Percentiles rank a stretch among this genome's conserved stretches.
Conservation (phyloP, 2,888 invertebrate genomes). For the Pteria penguin region DNA sequence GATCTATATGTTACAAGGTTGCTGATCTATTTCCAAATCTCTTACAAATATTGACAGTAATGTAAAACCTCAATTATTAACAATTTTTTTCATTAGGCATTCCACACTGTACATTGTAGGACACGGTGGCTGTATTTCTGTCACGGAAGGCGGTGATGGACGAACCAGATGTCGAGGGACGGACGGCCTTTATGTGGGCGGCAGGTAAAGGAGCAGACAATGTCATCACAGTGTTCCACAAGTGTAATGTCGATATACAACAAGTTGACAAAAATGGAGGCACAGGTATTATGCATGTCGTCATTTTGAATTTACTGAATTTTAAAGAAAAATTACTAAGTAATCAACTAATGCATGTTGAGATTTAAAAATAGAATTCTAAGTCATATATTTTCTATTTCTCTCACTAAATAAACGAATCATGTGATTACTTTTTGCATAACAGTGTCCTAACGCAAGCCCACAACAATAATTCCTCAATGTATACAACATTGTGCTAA, state of each 20-base stretch:
- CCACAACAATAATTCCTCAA: too few relatives aligned
- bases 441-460: too few relatives aligned
- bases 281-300: conserved; percentile 76
- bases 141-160: conserved; percentile 71
- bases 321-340: background rate
- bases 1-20: too few relatives aligned
- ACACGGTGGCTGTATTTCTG: conserved; percentile 79
- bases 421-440: too few relatives aligned
- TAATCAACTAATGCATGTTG: background rate
- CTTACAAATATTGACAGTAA: too few relatives aligned
- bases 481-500: too few relatives aligned
- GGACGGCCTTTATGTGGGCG: conserved; percentile 80
- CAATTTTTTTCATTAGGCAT: conserved; percentile 4
- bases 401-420: too few relatives aligned
- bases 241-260: conserved; percentile 74
- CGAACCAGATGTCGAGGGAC: conserved; percentile 78
- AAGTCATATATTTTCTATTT: background rate
- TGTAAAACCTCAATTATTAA: background rate
- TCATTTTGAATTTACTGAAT: background rate
- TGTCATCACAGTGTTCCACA: conserved; percentile 74
- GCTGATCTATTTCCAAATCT: too few relatives aligned
- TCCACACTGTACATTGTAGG: too few relatives aligned
- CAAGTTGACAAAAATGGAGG: conserved; percentile 79
- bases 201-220: conserved; percentile 79
- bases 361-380: background rate